Percentiles rank a stretch among this genome's conserved stretches.
These are phyloP conservation scores for Anthopleura sola DNA, from an alignment of 64 coral and sea anemone genomes.

Conservation along the genomic window DNA sequence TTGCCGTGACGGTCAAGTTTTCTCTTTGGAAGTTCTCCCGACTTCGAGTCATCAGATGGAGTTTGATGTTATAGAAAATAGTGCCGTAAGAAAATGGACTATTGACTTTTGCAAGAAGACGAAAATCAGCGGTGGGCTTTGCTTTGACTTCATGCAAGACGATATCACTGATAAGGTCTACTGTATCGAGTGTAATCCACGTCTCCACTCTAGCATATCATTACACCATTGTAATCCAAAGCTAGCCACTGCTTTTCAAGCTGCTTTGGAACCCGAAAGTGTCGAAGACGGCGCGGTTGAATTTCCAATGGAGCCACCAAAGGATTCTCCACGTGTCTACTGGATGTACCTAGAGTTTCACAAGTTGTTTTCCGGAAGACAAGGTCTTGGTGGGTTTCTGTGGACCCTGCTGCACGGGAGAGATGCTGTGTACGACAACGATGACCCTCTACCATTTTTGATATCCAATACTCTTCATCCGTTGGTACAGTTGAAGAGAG, in stretches of 20 bases:
- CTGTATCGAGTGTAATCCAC: constrained; percentile 65
- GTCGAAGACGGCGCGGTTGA: not conserved
- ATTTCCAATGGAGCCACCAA: constrained; percentile 28
- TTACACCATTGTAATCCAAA: constrained; percentile 30
- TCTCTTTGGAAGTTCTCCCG: constrained; percentile 24
- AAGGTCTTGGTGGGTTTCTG: constrained; percentile 21
- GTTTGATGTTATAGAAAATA: constrained; percentile 26
- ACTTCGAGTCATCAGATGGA: constrained; percentile 28
- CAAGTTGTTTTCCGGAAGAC: constrained; percentile 23
- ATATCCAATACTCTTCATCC: constrained; percentile 22
- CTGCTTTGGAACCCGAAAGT: constrained; percentile 23
- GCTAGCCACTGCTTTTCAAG: constrained; percentile 37
- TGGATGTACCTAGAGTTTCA: constrained; percentile 58
- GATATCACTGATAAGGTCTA: constrained; percentile 28
- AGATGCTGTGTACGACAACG: constrained; percentile 47
- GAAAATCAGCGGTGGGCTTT: constrained; percentile 42
- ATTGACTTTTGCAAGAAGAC: constrained; percentile 34
- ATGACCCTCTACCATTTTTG: constrained; percentile 50
- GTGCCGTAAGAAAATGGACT: constrained; percentile 30
- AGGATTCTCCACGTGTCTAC: constrained; percentile 26
- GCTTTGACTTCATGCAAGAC: constrained; percentile 56
- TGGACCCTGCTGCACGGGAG: constrained; percentile 6
- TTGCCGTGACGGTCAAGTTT: constrained; percentile 22
- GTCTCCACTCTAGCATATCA: constrained; percentile 31
- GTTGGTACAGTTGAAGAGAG: not conserved